Evolutionary conservation across 2,113 vertebrate genomes (phyloP), one percentile per base, ranked within the genome.

Genomic region (Oryzias curvinotus): DNA sequence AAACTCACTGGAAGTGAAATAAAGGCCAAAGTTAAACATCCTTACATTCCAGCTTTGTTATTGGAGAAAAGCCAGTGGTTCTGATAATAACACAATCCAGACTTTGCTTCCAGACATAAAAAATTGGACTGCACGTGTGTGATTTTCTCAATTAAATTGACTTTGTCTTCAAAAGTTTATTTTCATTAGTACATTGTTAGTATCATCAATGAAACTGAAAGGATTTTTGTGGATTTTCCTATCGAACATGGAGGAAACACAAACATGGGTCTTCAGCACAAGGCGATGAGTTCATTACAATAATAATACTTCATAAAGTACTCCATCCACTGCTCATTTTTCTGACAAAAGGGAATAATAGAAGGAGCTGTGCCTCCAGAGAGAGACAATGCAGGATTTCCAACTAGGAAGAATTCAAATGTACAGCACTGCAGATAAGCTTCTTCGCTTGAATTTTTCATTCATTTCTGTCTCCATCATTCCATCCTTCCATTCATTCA

Each of bases 261-360:
- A 87, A 83, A 84, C 74, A 82, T 81, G 75, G 69, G 78, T 87
- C 74, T 82, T 71, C 52, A 71, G 65, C 17, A 44, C 62, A 47
- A 62, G 57, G 65, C 68, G 25, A 47, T 28, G 26, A 23, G 67
- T 80, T 85, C 57, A 81, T 80, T 83, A 78, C 6, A 21, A 67
- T 63, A 71, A 70, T 71, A 80, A 71, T 51, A 53, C 44, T 63
- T 85, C 68, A 78, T 73, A 74, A 77, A 71, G 69, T 75, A 71
- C 21, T 74, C 61, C 56, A 67, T 80, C 65, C 73, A 63, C 75
- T 61, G 70, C 71, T 81, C 65, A 68, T 80, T 87, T 83, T 80
- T 89, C 75, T 77, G 52, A 54, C 53, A 58, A 56, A 79, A 53
- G 25, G 45, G 49, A 71, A 65, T 70, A 86, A 81, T 50, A 71